phyloP scores from a whole-genome alignment of 2,113 vertebrate species.

The Hiodon tergisus region DNA sequence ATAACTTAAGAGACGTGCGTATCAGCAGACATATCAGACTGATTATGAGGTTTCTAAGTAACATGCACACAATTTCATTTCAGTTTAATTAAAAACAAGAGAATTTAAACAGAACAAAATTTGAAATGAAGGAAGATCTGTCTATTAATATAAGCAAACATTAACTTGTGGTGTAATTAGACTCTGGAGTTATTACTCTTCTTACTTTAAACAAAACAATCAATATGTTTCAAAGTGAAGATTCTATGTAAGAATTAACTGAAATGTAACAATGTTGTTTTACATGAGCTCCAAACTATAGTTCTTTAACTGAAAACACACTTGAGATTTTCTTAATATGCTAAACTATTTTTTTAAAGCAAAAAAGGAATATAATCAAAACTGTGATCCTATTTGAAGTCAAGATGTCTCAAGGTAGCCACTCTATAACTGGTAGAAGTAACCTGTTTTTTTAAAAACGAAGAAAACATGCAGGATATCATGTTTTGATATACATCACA shows the following conservation, averaged over 20 bases:
- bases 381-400: slow-evolving; percentile 9
- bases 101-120: slow-evolving; percentile 11
- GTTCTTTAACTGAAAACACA: not conserved
- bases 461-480: slow-evolving; percentile 16
- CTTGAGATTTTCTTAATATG: slow-evolving; percentile 5
- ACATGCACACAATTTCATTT: not conserved
- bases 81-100: slow-evolving; percentile 6
- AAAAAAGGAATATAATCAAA: slow-evolving; percentile 3
- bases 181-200: too few relatives aligned
- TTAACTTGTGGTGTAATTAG: too few relatives aligned
- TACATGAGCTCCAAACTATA: slow-evolving; percentile 3
- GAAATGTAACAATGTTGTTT: slow-evolving; percentile 9
- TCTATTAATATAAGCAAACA: too few relatives aligned
- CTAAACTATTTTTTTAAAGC: slow-evolving; percentile 4
- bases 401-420: not conserved
- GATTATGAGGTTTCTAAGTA: not conserved
- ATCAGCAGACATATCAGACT: too few relatives aligned
- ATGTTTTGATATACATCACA: slow-evolving; percentile 2
- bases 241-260: slow-evolving; percentile 5
- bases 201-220: not conserved
- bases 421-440: not conserved
- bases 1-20: not conserved
- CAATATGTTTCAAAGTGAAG: not conserved
- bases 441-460: not conserved
- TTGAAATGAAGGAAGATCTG: not conserved